Conservation (phyloP, 2,113 vertebrate genomes). For the Plecotus auritus region DNA sequence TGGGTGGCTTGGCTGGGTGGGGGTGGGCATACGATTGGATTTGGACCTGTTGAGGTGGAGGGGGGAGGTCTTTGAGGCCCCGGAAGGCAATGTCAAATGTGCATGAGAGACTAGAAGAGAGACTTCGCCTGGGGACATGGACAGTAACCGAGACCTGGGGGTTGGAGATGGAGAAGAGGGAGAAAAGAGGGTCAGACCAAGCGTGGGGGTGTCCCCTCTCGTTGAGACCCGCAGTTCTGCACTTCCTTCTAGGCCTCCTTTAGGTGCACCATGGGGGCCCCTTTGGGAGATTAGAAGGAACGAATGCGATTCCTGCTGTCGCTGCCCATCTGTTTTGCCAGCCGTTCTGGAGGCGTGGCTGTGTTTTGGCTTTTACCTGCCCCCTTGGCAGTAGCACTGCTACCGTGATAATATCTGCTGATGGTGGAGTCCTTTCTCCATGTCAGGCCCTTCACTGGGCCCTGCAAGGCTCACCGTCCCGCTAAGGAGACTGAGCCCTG, state of each 20-base stretch:
- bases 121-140: neutral
- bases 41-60: neutral
- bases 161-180: too few species aligned
- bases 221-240: fast-evolving
- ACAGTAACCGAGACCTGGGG: neutral
- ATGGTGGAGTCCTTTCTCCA: neutral
- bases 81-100: neutral
- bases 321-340: too few species aligned
- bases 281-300: too few species aligned
- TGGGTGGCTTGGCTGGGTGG: neutral
- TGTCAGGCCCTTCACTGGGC: fast-evolving
- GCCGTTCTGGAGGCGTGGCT: fast-evolving
- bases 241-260: neutral
- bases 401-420: fast-evolving
- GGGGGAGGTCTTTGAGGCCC: neutral
- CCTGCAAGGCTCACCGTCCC: neutral
- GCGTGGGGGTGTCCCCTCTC: fast-evolving
- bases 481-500: neutral
- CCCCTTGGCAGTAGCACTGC: neutral
- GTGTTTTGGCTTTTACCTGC: neutral
- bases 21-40: neutral
- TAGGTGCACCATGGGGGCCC: neutral
- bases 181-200: neutral
- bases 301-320: fast-evolving
- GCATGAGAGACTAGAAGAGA: neutral